These are phyloP conservation scores for Pyrrhosoma nymphula DNA, from an alignment of 2,888 invertebrate genomes.

Conservation along the genomic window DNA sequence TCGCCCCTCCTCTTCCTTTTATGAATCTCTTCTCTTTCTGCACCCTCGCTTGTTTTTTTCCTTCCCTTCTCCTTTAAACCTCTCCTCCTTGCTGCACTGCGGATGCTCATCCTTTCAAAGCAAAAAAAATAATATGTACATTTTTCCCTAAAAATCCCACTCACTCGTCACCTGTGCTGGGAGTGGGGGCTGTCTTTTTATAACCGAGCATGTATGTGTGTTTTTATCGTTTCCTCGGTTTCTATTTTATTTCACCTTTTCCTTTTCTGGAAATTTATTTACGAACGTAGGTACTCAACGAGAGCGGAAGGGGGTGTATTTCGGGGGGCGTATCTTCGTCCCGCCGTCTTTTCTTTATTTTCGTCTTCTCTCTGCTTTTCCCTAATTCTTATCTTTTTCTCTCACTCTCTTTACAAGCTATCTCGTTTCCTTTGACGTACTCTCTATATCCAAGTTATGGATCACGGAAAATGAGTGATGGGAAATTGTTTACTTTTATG, in stretches of 20 bases:
- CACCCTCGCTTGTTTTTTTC: neutral
- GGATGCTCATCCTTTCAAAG: constrained; percentile 25
- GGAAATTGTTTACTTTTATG: neutral
- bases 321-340: too few species aligned
- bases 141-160: neutral
- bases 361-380: neutral
- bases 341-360: neutral
- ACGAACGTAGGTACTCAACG: neutral
- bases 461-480: constrained; percentile 4
- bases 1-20: neutral
- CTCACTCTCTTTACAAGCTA: neutral
- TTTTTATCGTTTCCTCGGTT: neutral
- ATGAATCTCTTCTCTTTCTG: too few species aligned
- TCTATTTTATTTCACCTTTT: neutral
- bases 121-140: neutral
- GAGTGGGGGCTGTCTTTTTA: neutral
- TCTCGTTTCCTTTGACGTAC: constrained; percentile 27
- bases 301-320: neutral
- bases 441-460: constrained; percentile 39
- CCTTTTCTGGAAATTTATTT: neutral
- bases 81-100: constrained; percentile 50
- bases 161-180: constrained; percentile 3
- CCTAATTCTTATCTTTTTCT: neutral
- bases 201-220: neutral
- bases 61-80: neutral